Evolutionary conservation across 2,797 vertebrate genomes (phyloP).

Genomic region (Sciurus vulgaris): DNA sequence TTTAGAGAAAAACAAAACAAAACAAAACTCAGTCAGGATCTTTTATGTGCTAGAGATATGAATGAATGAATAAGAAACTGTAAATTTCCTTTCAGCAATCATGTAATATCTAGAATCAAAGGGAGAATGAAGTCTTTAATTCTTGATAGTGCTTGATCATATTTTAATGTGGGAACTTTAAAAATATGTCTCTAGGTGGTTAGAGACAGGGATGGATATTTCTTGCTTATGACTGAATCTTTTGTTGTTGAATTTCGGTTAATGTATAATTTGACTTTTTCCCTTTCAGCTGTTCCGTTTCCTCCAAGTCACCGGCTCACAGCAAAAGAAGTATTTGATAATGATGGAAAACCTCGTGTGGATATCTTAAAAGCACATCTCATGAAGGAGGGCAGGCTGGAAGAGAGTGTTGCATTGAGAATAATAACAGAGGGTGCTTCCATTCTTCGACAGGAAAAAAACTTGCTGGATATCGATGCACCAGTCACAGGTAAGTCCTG

Average conservation of each 20-base stretch:
- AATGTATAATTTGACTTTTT: constrained; percentile 65
- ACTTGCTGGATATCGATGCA: constrained; percentile 98
- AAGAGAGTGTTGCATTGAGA: constrained; percentile 96
- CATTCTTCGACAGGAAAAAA: constrained; percentile 97
- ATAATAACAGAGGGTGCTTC: constrained; percentile 97
- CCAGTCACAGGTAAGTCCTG: constrained; percentile 95
- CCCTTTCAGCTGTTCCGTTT: constrained; percentile 95
- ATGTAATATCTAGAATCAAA: not conserved
- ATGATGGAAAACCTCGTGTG: constrained; percentile 97
- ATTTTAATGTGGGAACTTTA: not conserved
- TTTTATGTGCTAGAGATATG: not conserved
- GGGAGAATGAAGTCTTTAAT: not conserved
- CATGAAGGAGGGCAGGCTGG: constrained; percentile 98
- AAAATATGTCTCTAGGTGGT: not conserved
- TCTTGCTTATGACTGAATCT: not conserved
- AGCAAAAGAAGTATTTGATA: constrained; percentile 98
- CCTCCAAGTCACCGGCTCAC: constrained; percentile 98
- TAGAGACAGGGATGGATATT: not conserved
- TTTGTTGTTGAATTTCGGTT: constrained; percentile 24
- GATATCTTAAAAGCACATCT: constrained; percentile 98
- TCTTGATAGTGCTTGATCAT: not conserved
- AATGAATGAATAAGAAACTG: not conserved
- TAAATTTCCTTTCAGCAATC: not conserved
- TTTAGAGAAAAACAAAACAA: not conserved
- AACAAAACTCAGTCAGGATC: not conserved